Evolutionary conservation across 2,113 vertebrate genomes (phyloP), one percentile per base, ranked within the genome.

Genomic region (Dascyllus trimaculatus): DNA sequence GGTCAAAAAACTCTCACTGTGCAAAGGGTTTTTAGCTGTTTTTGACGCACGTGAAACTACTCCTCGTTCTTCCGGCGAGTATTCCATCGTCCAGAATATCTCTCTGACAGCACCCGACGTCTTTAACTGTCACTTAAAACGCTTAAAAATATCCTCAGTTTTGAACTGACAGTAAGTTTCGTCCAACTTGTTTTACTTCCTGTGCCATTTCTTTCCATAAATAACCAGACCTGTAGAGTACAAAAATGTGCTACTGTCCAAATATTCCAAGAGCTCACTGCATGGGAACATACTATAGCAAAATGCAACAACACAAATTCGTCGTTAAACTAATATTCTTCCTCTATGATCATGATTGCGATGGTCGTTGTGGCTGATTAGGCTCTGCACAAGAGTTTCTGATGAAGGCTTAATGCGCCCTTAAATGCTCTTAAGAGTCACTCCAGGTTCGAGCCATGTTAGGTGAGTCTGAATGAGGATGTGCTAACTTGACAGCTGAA

Each of bases 191-290:
- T 61, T 24, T 58, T 3, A 52, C 26, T 53, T 77, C 13, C 69
- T 80, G 76, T 60, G 58, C 24, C 71, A 48, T 79, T 77, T 78
- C 18, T n/a, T 51, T 48, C 78, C 75, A 71, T 21, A 62, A 69
- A 65, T 26, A 71, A 60, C 9, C 21, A 49, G 22, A 73, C 64
- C 43, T 24, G 9, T 35, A 32, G 26, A 68, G 24, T 43, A 52
- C 48, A 68, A 78, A 60, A 81, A 66, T 56, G 74, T 80, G 84
- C 72, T 71, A 70, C 72, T 48, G 51, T 75, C 80, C 83, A 85
- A 85, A 73, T 69, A 80, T 80, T 58, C 40, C 38, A 40, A 40
- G 74, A 48, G 66, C 56, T 85, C 77, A 72, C 74, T 81, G 79
- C 63, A 72, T 80, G 70, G 68, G 26, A 57, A 84, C 71, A 57